These are phyloP conservation scores for Nyctibius bracteatus DNA, from an alignment of 2,113 vertebrate species.

Conservation along the genomic window DNA sequence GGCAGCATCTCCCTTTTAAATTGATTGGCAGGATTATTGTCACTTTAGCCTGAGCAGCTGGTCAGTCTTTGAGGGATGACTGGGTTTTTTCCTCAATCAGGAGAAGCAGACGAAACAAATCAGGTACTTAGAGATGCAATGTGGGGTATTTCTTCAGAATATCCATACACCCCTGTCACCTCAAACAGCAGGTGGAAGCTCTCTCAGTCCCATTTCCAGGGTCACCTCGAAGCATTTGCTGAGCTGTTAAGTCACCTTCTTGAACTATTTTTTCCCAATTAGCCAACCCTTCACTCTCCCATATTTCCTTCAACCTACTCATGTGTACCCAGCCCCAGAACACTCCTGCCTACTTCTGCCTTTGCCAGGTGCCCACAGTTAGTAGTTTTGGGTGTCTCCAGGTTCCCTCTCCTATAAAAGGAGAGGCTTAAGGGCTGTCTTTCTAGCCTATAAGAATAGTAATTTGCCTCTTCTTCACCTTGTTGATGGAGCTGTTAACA, in stretches of 20 bases:
- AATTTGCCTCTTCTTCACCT: accelerated
- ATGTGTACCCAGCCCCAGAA: background rate
- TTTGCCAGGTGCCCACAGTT: background rate
- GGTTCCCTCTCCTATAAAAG: background rate
- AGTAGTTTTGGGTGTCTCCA: background rate
- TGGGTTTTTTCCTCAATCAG: background rate
- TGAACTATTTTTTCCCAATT: background rate
- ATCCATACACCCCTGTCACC: background rate
- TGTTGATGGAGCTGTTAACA: accelerated
- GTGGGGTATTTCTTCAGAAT: background rate
- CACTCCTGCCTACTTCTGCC: background rate
- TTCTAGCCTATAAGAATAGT: accelerated
- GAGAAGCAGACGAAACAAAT: background rate
- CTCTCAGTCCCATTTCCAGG: background rate
- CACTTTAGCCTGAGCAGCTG: background rate
- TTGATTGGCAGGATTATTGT: background rate
- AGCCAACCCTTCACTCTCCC: background rate
- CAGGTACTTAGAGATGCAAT: background rate
- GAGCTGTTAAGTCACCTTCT: background rate
- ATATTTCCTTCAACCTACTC: background rate
- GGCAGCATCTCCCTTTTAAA: background rate
- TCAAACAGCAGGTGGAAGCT: background rate
- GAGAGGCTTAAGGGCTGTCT: accelerated
- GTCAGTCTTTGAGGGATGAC: background rate
- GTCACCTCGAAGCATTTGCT: background rate